Percentiles rank a stretch among this genome's conserved stretches.
Evolutionary conservation across 2,113 vertebrate genomes (phyloP).

Genomic region (Ciconia stormi): DNA sequence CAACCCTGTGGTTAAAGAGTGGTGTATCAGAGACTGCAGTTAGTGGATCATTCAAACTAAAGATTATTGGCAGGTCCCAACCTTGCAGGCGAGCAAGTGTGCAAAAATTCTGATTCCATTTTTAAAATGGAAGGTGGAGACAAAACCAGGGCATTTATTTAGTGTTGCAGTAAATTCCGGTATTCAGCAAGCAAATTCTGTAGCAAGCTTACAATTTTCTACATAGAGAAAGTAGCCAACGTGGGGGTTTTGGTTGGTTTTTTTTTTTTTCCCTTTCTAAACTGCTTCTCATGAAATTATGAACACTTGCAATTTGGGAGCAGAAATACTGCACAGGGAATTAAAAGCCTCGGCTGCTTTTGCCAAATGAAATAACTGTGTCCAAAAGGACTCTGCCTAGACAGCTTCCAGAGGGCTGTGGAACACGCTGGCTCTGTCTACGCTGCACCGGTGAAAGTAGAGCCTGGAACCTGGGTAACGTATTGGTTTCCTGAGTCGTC

Average conservation of each 20-base stretch:
- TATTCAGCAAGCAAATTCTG: not conserved
- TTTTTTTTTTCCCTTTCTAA: not conserved
- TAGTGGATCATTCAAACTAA: not conserved
- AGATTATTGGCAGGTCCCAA: not conserved
- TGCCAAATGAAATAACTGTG: not conserved
- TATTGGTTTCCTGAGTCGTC: not conserved
- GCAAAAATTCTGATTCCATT: not conserved
- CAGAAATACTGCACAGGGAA: not conserved
- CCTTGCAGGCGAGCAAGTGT: not conserved
- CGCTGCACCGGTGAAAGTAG: accelerated
- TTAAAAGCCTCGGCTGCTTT: not conserved
- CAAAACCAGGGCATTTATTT: not conserved
- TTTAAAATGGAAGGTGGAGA: not conserved
- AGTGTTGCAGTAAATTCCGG: not conserved
- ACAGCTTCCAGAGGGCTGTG: not conserved
- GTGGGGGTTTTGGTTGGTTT: not conserved
- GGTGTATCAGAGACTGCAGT: not conserved
- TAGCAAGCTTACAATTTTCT: not conserved
- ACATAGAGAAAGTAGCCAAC: not conserved
- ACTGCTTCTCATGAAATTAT: not conserved
- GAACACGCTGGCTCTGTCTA: not conserved
- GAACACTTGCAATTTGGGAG: not conserved
- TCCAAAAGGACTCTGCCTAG: not conserved
- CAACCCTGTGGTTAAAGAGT: not conserved
- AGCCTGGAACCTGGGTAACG: not conserved